These are phyloP conservation scores for Tetraodon nigroviridis DNA, from an alignment of 2,113 vertebrate species.

Conservation along the genomic window DNA sequence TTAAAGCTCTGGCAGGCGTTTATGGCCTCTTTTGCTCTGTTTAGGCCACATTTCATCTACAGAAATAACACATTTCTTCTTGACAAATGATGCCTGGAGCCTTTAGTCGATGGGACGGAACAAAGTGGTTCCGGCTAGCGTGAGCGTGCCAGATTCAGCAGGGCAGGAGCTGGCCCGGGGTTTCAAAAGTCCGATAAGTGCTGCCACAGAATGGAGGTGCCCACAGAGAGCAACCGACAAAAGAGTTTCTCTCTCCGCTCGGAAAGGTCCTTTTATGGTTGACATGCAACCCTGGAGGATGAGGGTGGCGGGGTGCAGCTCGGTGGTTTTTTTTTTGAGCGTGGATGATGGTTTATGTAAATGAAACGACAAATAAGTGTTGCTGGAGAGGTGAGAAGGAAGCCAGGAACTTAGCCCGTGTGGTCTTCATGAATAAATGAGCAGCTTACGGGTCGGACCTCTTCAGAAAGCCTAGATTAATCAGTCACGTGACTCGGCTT, in stretches of 20 bases:
- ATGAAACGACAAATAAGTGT: background rate
- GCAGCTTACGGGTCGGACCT: slow-evolving; percentile 22
- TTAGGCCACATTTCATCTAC: no score
- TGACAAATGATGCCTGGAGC: no score
- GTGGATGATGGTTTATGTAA: slow-evolving; percentile 2
- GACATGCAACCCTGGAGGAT: background rate
- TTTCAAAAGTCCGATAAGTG: background rate
- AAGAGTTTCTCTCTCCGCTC: background rate
- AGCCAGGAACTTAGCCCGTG: background rate
- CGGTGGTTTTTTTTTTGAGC: slow-evolving; percentile 3
- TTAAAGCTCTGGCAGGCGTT: no score
- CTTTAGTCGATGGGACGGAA: no score
- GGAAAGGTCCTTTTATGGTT: background rate
- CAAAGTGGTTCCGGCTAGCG: no score
- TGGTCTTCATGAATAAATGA: slow-evolving; percentile 49
- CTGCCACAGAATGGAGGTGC: background rate
- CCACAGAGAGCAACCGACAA: slow-evolving; percentile 1
- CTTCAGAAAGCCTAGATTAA: slow-evolving; percentile 16
- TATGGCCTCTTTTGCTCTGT: no score
- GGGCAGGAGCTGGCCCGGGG: background rate
- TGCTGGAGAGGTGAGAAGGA: no score
- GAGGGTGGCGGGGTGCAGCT: slow-evolving; percentile 12
- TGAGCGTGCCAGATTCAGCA: no score
- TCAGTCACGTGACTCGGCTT: slow-evolving; percentile 11
- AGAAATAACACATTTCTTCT: no score